Base-by-base conservation (phyloP, 2,888 invertebrate species). In the Pollenia labialis region DNA sequence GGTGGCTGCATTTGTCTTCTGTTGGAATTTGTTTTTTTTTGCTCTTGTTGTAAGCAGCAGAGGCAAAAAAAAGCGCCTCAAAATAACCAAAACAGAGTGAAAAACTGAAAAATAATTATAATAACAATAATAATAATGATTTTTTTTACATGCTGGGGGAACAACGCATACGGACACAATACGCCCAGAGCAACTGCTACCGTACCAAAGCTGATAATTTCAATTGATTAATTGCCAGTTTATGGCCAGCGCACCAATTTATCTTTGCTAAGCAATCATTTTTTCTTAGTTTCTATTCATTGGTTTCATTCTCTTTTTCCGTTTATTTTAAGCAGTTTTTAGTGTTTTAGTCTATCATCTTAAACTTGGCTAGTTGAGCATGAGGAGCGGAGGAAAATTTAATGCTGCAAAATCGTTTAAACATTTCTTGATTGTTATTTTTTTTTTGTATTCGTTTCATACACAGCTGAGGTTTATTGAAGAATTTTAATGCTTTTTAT, bases 221-320 rank as follows among this genome's bases (percentile, higher is more conserved):
- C 88, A 88, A 89, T 89, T 89, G 89, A 89, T 89, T 89, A 89
- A 89, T 89, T 89, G 88, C 89, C 88, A 87, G 88, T 88, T 88
- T 89, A 89, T 88, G 81, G 85, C 85, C 88, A 88, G 88, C 88
- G 87, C 88, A 81, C 82, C 88, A 89, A 89, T 88, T 88, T 88
- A 89, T 89, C 88, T 85, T 85, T 75, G 85, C 85, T 84, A 75
- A 85, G 87, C 85, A 82, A 87, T 88, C 88, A 85, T 81, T 88
- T 77, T 69, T 16, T 44, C 40, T 23, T 52, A 32, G 32, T 68
- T 81, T 32, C 0, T 23, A 32, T 72, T 72, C 62, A 56, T 18
- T 68, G 48, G 14, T 68, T 66, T 50, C 16, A 44, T 62, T 56
- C 11, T 77, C 42, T 76, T 16, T 80, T 72, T 74, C 44, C 14